phyloP scores from a whole-genome alignment of 1,140 invertebrate genomes.

The Antheraea pernyi region DNA sequence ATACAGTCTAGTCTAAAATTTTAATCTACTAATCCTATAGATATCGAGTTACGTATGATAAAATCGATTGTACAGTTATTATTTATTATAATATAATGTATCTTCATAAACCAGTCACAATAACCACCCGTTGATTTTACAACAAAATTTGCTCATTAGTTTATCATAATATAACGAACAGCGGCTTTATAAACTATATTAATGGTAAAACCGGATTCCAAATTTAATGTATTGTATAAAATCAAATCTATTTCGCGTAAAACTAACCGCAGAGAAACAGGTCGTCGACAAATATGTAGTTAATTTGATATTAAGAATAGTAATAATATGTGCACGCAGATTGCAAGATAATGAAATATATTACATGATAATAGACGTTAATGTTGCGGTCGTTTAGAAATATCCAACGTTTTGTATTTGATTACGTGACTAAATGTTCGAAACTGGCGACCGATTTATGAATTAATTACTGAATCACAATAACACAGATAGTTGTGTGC shows the following conservation, averaged over 20 bases:
- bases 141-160: neutral
- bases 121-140: neutral
- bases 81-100: neutral
- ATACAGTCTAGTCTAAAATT: too few relatives aligned
- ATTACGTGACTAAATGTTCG: constrained; percentile 13
- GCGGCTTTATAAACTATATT: neutral
- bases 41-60: neutral
- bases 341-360: constrained; percentile 8
- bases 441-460: constrained; percentile 4
- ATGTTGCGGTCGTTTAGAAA: constrained; percentile 9
- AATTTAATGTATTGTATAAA: neutral
- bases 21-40: too few relatives aligned
- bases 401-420: constrained; percentile 12
- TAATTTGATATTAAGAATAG: constrained; percentile 26
- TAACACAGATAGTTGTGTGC: neutral
- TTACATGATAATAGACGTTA: constrained; percentile 13
- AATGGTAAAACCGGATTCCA: neutral
- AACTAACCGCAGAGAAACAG: constrained; percentile 2
- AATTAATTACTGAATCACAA: neutral
- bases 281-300: constrained; percentile 15
- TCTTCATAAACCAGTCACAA: neutral
- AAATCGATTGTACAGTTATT: neutral
- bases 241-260: constrained; percentile 5
- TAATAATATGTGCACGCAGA: constrained; percentile 7
- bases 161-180: neutral